A percentile compares a stretch with the other conserved stretches of the same genome.
These are phyloP conservation scores for Drosophila kanekoi DNA, from an alignment of 2,888 invertebrate genomes.

Conservation along the genomic window DNA sequence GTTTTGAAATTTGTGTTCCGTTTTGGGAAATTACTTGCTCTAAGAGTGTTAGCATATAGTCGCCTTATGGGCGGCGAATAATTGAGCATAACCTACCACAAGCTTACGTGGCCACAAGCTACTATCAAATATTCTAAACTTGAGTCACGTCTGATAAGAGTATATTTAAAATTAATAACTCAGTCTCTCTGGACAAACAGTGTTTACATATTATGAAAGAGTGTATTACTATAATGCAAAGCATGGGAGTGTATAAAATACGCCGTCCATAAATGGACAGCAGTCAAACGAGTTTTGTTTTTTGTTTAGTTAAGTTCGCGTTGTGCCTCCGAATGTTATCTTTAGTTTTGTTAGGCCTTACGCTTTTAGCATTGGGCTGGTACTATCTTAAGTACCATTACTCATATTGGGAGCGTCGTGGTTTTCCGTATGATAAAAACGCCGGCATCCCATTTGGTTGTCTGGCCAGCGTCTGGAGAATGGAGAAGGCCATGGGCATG, in stretches of 20 bases:
- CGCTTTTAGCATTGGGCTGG: constrained; percentile 46
- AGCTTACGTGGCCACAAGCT: background rate
- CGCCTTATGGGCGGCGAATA: background rate
- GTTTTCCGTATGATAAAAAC: constrained; percentile 86
- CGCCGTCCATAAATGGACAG: too few relatives aligned
- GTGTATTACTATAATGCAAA: constrained; percentile 29
- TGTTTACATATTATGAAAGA: constrained; percentile 17
- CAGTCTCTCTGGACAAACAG: background rate
- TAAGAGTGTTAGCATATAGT: background rate
- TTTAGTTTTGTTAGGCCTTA: constrained; percentile 17
- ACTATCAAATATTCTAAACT: background rate
- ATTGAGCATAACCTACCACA: constrained; percentile 22
- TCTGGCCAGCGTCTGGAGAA: constrained; percentile 86
- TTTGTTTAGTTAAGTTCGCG: constrained; percentile 10
- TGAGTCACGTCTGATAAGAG: background rate
- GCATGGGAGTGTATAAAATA: constrained; percentile 31
- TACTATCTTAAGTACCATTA: constrained; percentile 67
- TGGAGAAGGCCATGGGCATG: constrained; percentile 87
- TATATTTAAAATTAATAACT: background rate
- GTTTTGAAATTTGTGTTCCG: background rate
- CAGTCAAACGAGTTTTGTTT: constrained; percentile 39
- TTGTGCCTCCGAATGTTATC: constrained; percentile 29
- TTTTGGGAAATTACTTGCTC: background rate
- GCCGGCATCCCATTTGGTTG: constrained; percentile 88
- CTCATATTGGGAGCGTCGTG: constrained; percentile 86